phyloP scores from a whole-genome alignment of 35 echinoderm and acorn worm genomes.

The Stichopus chloronotus region DNA sequence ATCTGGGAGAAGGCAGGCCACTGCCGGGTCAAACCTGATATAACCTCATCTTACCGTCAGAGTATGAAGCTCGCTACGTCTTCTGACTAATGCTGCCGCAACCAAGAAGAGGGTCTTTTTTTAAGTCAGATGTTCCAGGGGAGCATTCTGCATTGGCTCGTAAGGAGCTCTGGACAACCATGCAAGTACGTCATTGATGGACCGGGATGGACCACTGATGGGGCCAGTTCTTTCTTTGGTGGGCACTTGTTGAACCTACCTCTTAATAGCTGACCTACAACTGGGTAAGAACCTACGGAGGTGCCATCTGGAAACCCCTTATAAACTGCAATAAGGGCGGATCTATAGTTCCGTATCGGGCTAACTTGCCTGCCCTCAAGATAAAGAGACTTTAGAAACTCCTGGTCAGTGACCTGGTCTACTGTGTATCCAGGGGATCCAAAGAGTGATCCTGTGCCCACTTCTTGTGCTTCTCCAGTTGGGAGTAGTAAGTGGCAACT shows the following conservation, averaged over 20 bases:
- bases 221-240: background rate
- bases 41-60: background rate
- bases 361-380: background rate
- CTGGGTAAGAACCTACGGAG: background rate
- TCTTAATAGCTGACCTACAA: background rate
- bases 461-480: background rate
- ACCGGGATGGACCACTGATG: too few relatives aligned
- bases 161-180: background rate
- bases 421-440: slow-evolving; percentile 22
- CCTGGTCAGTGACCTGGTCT: background rate
- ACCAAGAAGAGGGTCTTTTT: background rate
- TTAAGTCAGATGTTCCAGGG: too few relatives aligned
- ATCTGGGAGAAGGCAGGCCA: too few relatives aligned
- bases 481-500: slow-evolving; percentile 12
- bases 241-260: slow-evolving; percentile 3
- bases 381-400: slow-evolving; percentile 32
- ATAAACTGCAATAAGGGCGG: background rate
- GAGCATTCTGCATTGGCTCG: slow-evolving; percentile 14
- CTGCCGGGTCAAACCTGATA: too few relatives aligned
- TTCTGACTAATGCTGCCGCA: background rate
- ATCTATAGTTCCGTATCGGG: slow-evolving; percentile 5
- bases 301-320: slow-evolving; percentile 27
- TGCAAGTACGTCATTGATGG: background rate
- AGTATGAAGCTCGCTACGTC: slow-evolving; percentile 11
- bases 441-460: slow-evolving; percentile 27